Evolutionary conservation across 2,113 vertebrate genomes (phyloP).

Genomic region (mouse (Mus musculus)): DNA sequence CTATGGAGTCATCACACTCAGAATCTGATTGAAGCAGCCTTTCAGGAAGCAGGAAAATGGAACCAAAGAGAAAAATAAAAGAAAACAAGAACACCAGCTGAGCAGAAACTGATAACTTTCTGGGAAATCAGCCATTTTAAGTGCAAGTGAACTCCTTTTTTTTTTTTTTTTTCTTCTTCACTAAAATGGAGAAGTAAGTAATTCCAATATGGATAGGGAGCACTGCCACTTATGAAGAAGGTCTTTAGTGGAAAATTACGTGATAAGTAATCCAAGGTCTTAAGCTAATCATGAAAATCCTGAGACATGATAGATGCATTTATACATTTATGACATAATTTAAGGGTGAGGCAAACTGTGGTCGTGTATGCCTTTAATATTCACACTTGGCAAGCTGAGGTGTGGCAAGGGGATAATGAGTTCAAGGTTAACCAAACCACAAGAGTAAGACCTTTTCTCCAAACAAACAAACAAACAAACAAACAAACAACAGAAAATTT

Average conservation of each 20-base stretch:
- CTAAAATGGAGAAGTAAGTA: background rate
- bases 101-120: background rate
- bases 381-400: background rate
- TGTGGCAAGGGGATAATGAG: too few relatives aligned
- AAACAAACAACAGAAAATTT: background rate
- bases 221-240: background rate
- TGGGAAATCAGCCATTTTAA: background rate
- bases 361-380: background rate
- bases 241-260: background rate
- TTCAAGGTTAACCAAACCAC: background rate
- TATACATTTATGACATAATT: background rate
- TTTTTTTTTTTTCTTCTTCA: background rate
- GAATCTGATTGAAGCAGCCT: background rate
- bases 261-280: background rate
- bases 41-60: background rate
- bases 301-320: background rate
- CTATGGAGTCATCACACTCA: background rate
- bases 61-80: background rate
- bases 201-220: background rate
- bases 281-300: background rate
- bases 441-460: background rate
- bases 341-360: background rate
- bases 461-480: background rate
- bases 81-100: background rate
- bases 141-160: background rate